These are phyloP conservation scores for Thumatha senex DNA, from an alignment of 2,888 invertebrate species.

Conservation along the genomic window DNA sequence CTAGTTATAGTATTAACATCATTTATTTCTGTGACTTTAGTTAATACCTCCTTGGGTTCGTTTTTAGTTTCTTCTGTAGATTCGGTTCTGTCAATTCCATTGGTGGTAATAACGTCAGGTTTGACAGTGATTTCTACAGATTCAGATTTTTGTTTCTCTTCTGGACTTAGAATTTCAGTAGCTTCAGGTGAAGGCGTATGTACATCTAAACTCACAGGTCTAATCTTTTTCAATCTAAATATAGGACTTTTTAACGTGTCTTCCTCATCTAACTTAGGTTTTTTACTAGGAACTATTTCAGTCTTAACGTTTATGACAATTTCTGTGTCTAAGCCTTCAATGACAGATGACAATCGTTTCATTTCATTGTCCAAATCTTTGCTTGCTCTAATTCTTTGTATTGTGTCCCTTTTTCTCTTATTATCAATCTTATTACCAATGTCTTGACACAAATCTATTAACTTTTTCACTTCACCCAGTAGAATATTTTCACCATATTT, in stretches of 20 bases:
- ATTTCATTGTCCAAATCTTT: conserved; percentile 73
- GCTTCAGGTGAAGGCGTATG: conserved; percentile 30
- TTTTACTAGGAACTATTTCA: conserved; percentile 37
- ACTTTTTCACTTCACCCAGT: conserved; percentile 69
- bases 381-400: conserved; percentile 56
- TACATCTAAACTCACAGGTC: conserved; percentile 59
- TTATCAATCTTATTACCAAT: conserved; percentile 54
- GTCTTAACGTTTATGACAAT: conserved; percentile 47
- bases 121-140: conserved; percentile 49
- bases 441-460: conserved; percentile 65
- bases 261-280: conserved; percentile 45
- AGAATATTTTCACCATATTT: conserved; percentile 78
- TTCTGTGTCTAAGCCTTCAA: conserved; percentile 70
- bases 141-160: conserved; percentile 55
- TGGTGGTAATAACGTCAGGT: conserved; percentile 40
- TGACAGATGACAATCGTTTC: conserved; percentile 71
- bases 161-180: conserved; percentile 42
- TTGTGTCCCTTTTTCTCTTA: conserved; percentile 53
- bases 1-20: conserved; percentile 46
- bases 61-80: background rate
- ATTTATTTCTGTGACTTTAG: conserved; percentile 21
- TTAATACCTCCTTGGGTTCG: conserved; percentile 14
- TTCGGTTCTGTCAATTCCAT: too few species aligned
- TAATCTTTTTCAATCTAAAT: conserved; percentile 69
- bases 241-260: conserved; percentile 60